Base-by-base conservation (phyloP, 2,797 vertebrate genomes). In the Gymnodraco acuticeps region DNA sequence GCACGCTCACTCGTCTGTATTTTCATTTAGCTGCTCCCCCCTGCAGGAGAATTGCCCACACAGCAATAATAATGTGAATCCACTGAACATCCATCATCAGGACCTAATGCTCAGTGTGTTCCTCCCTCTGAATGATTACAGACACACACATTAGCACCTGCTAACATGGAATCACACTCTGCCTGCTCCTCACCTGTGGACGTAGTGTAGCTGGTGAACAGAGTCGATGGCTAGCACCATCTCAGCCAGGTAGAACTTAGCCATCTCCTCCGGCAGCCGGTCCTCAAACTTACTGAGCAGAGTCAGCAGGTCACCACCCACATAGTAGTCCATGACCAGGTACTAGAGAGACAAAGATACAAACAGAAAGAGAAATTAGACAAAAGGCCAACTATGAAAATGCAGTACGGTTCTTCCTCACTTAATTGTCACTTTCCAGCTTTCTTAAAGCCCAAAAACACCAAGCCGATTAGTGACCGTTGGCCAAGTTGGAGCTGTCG, bases 251-350 rank as follows among this genome's bases (percentile, higher is more conserved):
- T 99, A 99, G 93, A 99, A 99, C 54, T 95, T 96, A 81, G 98
- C 97, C 98, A 99, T 99, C 48, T 99, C 98, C 89, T 99, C 98
- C 1, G 98, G 98, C 50, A 99, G 91, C 62, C 98, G 94, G 85
- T 99, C 98, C 89, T 99, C 98, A 91, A 99, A 99, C 90, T 99
- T 99, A 91, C 98, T 99, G 81, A 99, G 97, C 87, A 99, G 93
- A 0, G 98, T 99, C 84, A 99, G 96, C 81, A 99, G 95, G 89
- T 99, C 98, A 45, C 98, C 98, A 55, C 98, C 98, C 86, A 99
- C 98, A 16, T 99, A 99, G 92, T 99, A 99, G 95, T 99, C 98
- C 98, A 99, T 99, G 91, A 99, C 98, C 90, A 99, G 95, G 93
- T 99, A 99, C 98, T 99, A 10, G 14, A 67, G 63, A 58, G 11